phyloP scores from a whole-genome alignment of 2,797 vertebrate species.

The Ataeniobius toweri region DNA sequence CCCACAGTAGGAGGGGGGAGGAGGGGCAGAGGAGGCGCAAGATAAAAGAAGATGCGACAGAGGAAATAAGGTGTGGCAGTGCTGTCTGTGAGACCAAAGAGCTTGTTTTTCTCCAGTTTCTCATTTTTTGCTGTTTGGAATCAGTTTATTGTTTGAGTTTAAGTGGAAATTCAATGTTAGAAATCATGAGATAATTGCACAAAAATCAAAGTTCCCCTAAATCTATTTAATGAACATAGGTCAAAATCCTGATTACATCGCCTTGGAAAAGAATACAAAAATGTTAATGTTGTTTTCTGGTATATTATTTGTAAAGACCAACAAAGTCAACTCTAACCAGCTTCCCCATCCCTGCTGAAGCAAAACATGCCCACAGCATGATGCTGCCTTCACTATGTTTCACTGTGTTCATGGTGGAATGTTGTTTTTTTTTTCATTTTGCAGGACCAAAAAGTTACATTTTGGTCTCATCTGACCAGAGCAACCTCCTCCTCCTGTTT shows the following conservation, averaged over 20 bases:
- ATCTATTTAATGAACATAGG: not conserved
- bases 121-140: not conserved
- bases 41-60: constrained; percentile 54
- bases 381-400: not conserved
- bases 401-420: too few species aligned
- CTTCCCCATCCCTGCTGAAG: not conserved
- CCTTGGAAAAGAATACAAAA: not conserved
- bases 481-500: too few species aligned
- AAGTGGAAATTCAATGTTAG: not conserved
- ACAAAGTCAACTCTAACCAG: not conserved
- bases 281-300: not conserved
- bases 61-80: constrained; percentile 50
- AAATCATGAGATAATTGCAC: not conserved
- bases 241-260: not conserved
- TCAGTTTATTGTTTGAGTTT: not conserved
- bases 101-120: not conserved
- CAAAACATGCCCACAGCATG: not conserved
- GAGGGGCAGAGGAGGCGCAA: constrained; percentile 36
- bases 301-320: not conserved
- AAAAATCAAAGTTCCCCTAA: not conserved
- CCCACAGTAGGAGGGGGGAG: constrained; percentile 27
- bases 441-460: too few species aligned
- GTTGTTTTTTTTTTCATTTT: too few species aligned
- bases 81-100: constrained; percentile 16
- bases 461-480: too few species aligned